Percentiles rank a stretch among this genome's conserved stretches.
These are phyloP conservation scores for Lepidonotus clava DNA, from an alignment of 2,888 invertebrate species.

Conservation along the genomic window DNA sequence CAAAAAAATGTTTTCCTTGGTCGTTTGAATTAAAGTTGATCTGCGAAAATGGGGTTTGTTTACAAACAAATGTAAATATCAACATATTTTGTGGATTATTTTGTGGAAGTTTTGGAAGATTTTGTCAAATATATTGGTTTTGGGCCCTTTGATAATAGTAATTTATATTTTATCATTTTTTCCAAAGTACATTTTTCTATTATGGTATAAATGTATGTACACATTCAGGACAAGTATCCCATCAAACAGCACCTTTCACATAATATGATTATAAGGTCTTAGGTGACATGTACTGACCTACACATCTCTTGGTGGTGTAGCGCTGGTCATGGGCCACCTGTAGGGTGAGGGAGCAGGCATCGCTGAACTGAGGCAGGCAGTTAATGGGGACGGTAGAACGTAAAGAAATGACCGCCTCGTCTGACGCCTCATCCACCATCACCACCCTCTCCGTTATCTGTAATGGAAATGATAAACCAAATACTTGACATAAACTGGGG, in stretches of 20 bases:
- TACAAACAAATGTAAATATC: no score
- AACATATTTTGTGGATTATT: no score
- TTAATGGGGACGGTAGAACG: slow-evolving; percentile 62
- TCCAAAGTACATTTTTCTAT: no score
- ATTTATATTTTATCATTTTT: no score
- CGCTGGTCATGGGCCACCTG: slow-evolving; percentile 61
- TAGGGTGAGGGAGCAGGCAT: slow-evolving; percentile 61
- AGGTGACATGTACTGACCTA: slow-evolving; percentile 44
- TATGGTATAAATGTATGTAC: no score
- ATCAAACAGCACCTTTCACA: background rate
- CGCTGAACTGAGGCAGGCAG: slow-evolving; percentile 62
- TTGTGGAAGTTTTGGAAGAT: no score
- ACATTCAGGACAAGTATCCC: no score
- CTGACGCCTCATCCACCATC: slow-evolving; percentile 61
- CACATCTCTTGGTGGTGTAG: slow-evolving; percentile 50
- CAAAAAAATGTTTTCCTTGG: no score
- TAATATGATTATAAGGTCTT: background rate
- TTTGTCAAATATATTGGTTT: no score
- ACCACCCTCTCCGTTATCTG: slow-evolving; percentile 41
- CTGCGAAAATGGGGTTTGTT: no score
- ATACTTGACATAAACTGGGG: slow-evolving; percentile 63
- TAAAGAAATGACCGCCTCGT: slow-evolving; percentile 56
- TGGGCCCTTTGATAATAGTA: no score
- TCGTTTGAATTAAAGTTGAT: no score
- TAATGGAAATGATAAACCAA: background rate